These are phyloP conservation scores for Empis livida DNA, from an alignment of 2,888 invertebrate genomes.

Conservation along the genomic window DNA sequence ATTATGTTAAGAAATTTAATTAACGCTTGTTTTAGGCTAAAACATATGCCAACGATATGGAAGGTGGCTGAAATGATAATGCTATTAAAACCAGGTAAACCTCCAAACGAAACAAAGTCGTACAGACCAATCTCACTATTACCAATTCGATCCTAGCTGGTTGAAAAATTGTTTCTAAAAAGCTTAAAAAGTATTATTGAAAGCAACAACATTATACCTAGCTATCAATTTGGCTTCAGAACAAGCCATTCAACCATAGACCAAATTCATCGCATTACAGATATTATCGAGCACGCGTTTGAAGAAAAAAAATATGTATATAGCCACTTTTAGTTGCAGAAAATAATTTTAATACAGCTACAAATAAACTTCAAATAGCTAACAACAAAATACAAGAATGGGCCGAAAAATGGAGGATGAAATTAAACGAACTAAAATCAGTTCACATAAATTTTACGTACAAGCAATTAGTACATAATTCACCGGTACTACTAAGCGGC, in stretches of 20 bases:
- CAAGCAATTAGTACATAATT: not conserved
- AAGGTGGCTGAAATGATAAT: slow-evolving; percentile 1
- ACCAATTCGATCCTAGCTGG: slow-evolving; percentile 2
- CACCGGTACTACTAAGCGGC: not conserved
- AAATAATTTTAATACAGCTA: not conserved
- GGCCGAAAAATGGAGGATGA: not conserved
- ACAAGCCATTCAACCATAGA: slow-evolving; percentile 1
- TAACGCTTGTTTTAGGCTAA: no score
- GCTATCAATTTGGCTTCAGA: slow-evolving; percentile 3
- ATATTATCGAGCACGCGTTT: not conserved
- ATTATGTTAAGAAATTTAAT: not conserved
- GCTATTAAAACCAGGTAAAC: slow-evolving; percentile 1
- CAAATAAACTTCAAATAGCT: not conserved
- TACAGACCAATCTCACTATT: no score
- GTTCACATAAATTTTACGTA: not conserved
- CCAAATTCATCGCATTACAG: not conserved
- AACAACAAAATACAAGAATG: not conserved
- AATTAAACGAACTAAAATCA: not conserved
- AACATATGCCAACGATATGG: no score
- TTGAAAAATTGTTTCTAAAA: slow-evolving; percentile 1
- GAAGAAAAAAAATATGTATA: slow-evolving; percentile 1
- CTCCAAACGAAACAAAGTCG: no score
- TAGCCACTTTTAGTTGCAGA: not conserved
- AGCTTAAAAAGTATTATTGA: not conserved
- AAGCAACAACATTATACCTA: not conserved